Conservation (phyloP, 2,113 vertebrate genomes). For the Ceratotherium simum region DNA sequence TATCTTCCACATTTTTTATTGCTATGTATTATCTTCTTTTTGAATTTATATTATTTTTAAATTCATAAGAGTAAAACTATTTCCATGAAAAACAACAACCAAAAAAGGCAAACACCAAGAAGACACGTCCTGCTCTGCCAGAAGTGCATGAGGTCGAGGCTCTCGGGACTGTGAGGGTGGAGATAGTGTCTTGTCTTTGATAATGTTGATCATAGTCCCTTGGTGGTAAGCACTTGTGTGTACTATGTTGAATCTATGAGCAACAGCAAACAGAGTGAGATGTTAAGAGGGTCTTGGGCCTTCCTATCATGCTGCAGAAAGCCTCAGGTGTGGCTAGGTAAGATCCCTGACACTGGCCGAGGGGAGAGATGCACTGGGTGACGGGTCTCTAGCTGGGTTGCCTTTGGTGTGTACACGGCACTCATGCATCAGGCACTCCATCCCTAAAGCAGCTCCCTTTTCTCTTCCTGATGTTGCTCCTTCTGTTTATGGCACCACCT, state of each 20-base stretch:
- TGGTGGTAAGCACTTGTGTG: not conserved
- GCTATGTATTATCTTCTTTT: not conserved
- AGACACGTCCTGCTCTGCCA: not conserved
- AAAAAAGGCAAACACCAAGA: not conserved
- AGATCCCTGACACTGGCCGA: not conserved
- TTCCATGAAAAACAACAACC: not conserved
- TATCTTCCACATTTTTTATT: not conserved
- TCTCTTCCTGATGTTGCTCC: not conserved
- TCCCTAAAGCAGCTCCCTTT: not conserved
- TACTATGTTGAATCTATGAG: not conserved
- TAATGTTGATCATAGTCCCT: fast-evolving
- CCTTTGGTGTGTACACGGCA: not conserved
- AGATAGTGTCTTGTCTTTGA: not conserved
- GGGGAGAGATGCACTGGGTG: not conserved
- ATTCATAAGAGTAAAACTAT: not conserved
- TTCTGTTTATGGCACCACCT: not conserved
- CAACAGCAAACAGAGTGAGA: not conserved
- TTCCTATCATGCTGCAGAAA: not conserved
- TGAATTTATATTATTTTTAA: not conserved
- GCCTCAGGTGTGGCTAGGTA: not conserved
- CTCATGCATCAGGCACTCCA: no score
- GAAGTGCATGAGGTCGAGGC: not conserved
- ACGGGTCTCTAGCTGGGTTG: not conserved
- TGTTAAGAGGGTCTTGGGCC: not conserved
- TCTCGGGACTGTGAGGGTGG: not conserved